Evolutionary conservation across 2,113 vertebrate species (phyloP).

Genomic region (Rhabdomys dilectus): DNA sequence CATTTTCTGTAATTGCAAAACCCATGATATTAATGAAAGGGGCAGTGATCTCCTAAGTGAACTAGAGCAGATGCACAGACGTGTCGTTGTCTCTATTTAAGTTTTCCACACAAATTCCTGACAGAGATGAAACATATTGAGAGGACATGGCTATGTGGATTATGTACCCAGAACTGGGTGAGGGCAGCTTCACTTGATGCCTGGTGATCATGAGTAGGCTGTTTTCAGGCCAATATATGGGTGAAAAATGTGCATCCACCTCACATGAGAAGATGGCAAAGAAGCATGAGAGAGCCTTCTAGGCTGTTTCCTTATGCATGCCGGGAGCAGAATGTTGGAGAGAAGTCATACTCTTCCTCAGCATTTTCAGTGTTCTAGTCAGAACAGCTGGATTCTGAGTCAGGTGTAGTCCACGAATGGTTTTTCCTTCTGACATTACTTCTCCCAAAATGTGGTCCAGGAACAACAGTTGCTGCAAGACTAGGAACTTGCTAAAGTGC

Average conservation of each 20-base stretch:
- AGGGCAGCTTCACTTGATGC: background rate
- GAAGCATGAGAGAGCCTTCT: background rate
- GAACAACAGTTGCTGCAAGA: too few relatives aligned
- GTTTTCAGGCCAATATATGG: background rate
- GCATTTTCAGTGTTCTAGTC: background rate
- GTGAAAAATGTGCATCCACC: background rate
- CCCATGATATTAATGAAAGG: slow-evolving; percentile 5
- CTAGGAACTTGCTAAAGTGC: background rate
- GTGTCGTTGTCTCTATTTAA: background rate
- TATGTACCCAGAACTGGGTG: background rate
- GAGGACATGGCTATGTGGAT: background rate
- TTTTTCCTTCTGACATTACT: background rate
- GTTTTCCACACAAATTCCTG: background rate
- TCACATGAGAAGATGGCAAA: background rate
- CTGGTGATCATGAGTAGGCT: background rate
- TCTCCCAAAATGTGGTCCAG: background rate
- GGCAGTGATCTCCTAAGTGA: background rate
- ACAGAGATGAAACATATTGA: background rate
- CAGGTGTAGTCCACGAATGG: background rate
- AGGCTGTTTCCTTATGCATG: background rate
- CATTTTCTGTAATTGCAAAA: slow-evolving; percentile 3
- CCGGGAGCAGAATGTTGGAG: background rate
- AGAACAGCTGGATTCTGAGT: background rate
- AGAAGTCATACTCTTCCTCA: background rate
- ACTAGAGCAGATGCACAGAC: background rate